These are phyloP conservation scores for Oceanites oceanicus DNA, from an alignment of 2,113 vertebrate genomes.

Conservation along the genomic window DNA sequence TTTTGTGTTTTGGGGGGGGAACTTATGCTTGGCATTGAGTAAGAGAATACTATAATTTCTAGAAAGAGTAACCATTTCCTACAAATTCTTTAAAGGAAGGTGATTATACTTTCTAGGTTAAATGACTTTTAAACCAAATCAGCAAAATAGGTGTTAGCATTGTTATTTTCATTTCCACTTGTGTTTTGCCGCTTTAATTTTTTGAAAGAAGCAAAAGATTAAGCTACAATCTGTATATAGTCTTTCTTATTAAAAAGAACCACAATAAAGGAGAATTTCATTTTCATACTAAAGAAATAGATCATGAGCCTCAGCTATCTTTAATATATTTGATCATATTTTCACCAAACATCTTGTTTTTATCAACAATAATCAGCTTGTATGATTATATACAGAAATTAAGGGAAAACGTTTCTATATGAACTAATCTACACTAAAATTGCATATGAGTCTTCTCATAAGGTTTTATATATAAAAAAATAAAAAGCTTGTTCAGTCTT, in stretches of 20 bases:
- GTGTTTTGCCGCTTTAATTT: neutral
- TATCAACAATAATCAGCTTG: neutral
- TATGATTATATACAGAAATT: neutral
- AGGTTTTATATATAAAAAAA: neutral
- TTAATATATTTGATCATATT: neutral
- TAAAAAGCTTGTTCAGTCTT: neutral
- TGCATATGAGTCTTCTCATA: neutral
- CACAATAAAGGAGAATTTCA: neutral
- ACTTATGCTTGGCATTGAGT: neutral
- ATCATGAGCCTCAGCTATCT: neutral
- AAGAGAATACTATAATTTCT: neutral
- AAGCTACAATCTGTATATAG: neutral
- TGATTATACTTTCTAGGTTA: neutral
- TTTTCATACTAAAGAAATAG: neutral
- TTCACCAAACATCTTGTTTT: neutral
- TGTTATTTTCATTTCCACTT: neutral
- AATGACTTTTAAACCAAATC: neutral
- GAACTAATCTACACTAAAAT: neutral
- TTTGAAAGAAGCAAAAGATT: neutral
- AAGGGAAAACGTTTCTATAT: neutral
- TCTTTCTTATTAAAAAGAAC: neutral
- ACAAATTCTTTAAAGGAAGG: neutral
- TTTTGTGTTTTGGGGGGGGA: neutral
- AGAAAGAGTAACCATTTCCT: neutral
- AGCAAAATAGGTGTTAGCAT: neutral